Evolutionary conservation across 2,113 vertebrate species (phyloP).

Genomic region (Psilopogon haemacephalus): DNA sequence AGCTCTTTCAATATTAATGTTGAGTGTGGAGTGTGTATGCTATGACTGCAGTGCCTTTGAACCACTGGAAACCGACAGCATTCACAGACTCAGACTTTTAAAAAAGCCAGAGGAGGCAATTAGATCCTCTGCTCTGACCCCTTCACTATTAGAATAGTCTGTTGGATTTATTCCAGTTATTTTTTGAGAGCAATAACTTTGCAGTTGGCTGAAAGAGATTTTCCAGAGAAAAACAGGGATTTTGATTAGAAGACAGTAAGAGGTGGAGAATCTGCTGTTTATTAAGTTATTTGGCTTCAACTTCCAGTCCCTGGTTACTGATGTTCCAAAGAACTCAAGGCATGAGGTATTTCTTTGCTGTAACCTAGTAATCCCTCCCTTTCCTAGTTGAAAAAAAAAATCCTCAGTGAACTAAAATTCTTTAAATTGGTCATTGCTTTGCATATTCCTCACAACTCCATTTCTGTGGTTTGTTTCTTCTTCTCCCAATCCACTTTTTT

Average conservation of each 20-base stretch:
- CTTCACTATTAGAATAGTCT: not conserved
- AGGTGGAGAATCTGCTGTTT: constrained; percentile 11
- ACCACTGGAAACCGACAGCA: not conserved
- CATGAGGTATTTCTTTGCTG: not conserved
- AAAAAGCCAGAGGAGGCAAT: constrained; percentile 33
- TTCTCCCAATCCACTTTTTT: not conserved
- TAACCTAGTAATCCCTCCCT: not conserved
- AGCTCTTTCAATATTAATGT: constrained; percentile 26
- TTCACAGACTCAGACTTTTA: not conserved
- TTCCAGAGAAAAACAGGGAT: constrained; percentile 12
- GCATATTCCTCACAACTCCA: not conserved
- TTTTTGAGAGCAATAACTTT: not conserved
- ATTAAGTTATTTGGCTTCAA: constrained; percentile 32
- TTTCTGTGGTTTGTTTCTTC: not conserved
- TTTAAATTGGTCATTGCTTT: not conserved
- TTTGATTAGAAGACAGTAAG: not conserved
- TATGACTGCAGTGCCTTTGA: not conserved
- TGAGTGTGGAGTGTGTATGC: not conserved
- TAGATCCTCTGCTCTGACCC: constrained; percentile 26
- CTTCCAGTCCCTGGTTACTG: not conserved
- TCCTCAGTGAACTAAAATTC: not conserved
- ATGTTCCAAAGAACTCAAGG: not conserved
- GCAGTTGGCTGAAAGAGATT: not conserved
- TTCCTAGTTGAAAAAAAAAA: not conserved
- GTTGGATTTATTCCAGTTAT: constrained; percentile 25